Percentiles rank a stretch among this genome's conserved stretches.
Evolutionary conservation across 2,113 vertebrate species (phyloP).

Genomic region (Dicerorhinus sumatrensis): DNA sequence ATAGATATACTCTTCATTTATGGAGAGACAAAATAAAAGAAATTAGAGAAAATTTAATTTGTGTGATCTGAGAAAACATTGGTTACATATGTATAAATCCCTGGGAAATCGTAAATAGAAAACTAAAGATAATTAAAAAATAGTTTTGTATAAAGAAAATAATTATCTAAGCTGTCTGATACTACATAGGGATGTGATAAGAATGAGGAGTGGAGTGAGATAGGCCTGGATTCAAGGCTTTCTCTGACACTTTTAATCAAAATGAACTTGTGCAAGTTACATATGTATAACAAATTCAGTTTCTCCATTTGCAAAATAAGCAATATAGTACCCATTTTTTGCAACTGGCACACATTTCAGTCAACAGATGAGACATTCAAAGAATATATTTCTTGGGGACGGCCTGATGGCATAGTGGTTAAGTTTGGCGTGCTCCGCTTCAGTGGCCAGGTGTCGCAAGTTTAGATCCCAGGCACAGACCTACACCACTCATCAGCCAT

Average conservation of each 20-base stretch:
- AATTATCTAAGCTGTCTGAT: not conserved
- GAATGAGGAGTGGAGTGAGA: not conserved
- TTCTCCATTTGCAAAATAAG: not conserved
- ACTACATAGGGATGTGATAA: rapidly evolving
- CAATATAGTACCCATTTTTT: not conserved
- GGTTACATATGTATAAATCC: not conserved
- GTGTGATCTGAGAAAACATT: not conserved
- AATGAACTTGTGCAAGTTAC: not conserved
- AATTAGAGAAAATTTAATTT: not conserved
- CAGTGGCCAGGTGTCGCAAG: too few relatives aligned
- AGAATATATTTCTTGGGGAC: not conserved
- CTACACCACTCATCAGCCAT: too few relatives aligned
- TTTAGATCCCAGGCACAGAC: too few relatives aligned
- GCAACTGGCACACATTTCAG: not conserved
- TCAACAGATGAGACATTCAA: not conserved
- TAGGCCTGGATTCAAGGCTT: not conserved
- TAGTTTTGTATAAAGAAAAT: not conserved
- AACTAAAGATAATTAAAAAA: not conserved
- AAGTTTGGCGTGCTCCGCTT: too few relatives aligned
- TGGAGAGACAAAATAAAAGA: not conserved
- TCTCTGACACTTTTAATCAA: not conserved
- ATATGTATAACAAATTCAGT: not conserved
- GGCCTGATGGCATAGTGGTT: too few relatives aligned
- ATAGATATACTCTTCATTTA: not conserved
- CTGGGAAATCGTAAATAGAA: not conserved